Evolutionary conservation across 2,888 invertebrate species (phyloP).

Genomic region (Agrochola lychnidis): DNA sequence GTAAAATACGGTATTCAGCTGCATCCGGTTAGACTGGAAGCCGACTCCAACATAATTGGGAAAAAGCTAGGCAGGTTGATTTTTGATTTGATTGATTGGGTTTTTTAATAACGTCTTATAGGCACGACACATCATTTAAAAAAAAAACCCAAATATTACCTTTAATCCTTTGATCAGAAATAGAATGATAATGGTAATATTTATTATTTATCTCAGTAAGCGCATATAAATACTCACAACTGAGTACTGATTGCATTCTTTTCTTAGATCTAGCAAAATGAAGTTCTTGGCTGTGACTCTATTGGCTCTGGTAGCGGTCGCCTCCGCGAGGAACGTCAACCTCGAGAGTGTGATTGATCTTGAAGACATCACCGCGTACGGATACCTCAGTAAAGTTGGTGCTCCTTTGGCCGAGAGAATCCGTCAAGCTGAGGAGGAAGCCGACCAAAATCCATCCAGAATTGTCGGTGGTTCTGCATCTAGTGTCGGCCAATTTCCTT

Average conservation of each 20-base stretch:
- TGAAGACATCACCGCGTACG: slow-evolving; percentile 59
- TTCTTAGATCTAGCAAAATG: slow-evolving; percentile 34
- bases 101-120: background rate
- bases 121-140: too few species aligned
- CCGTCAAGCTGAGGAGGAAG: slow-evolving; percentile 53
- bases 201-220: background rate
- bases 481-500: slow-evolving; percentile 61
- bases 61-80: too few species aligned
- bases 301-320: slow-evolving; percentile 54
- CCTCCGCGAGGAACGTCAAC: slow-evolving; percentile 43
- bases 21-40: too few species aligned
- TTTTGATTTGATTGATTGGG: background rate
- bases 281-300: slow-evolving; percentile 46
- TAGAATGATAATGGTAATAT: background rate
- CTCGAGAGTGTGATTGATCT: slow-evolving; percentile 41
- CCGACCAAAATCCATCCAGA: slow-evolving; percentile 44
- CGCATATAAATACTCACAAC: background rate
- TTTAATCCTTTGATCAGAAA: background rate
- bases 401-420: slow-evolving; percentile 62
- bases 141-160: background rate
- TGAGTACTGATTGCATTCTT: background rate
- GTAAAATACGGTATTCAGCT: too few species aligned
- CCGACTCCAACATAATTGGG: too few species aligned
- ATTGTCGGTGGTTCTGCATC: slow-evolving; percentile 65
- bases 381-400: slow-evolving; percentile 48